Conservation (phyloP, 2,888 invertebrate genomes). For the Volucella inflata region DNA sequence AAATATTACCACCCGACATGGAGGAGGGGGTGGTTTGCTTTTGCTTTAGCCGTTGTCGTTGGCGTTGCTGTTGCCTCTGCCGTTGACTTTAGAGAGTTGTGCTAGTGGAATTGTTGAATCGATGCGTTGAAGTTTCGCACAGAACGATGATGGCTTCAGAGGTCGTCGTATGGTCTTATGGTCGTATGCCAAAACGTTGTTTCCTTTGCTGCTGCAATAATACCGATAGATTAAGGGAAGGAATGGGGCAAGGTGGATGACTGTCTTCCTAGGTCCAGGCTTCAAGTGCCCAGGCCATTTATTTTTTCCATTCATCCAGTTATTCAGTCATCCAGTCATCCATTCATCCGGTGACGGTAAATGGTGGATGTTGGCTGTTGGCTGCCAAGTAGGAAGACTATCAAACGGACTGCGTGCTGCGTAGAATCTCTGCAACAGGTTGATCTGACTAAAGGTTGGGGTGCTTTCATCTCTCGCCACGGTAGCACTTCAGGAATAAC, state of each 20-base stretch:
- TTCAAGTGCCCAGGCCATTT: conserved; percentile 55
- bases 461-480: conserved; percentile 14
- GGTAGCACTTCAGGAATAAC: conserved; percentile 52
- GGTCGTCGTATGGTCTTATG: conserved; percentile 12
- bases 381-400: conserved; percentile 28
- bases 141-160: conserved; percentile 35
- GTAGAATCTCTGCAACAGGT: conserved; percentile 67
- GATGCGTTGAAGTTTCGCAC: conserved; percentile 66
- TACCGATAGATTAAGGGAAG: background rate
- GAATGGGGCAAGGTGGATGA: conserved; percentile 47
- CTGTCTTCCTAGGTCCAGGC: conserved; percentile 55
- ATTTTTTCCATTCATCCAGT: conserved; percentile 60
- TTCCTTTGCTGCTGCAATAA: conserved; percentile 31
- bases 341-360: conserved; percentile 36
- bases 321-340: conserved; percentile 28
- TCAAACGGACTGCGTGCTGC: conserved; percentile 59
- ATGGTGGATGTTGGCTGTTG: conserved; percentile 19
- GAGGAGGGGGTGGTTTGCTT: conserved; percentile 23
- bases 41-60: background rate
- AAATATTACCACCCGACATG: conserved; percentile 61
- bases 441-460: conserved; percentile 18
- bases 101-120: conserved; percentile 17
- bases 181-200: conserved; percentile 58
- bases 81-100: conserved; percentile 30
- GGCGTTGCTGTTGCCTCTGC: too few species aligned